These are phyloP conservation scores for Anoura caudifer DNA, from an alignment of 2,113 vertebrate species.

Conservation along the genomic window DNA sequence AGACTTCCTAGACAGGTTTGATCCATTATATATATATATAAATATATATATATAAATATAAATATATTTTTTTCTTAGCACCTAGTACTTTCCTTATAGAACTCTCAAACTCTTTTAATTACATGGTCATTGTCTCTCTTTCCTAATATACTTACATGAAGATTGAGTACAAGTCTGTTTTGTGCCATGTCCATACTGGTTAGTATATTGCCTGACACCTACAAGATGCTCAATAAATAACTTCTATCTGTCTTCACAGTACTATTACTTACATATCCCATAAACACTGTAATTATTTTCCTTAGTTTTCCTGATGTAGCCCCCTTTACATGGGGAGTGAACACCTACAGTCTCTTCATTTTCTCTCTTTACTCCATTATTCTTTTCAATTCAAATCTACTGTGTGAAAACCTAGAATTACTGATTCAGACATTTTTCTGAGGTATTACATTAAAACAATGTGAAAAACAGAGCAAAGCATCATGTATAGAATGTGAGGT, in stretches of 20 bases:
- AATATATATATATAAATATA: too few relatives aligned
- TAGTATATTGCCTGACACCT: not conserved
- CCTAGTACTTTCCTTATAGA: not conserved
- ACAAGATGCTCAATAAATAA: not conserved
- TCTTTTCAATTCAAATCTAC: not conserved
- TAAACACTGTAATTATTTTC: not conserved
- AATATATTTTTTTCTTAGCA: not conserved
- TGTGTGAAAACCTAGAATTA: not conserved
- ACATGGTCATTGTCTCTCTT: not conserved
- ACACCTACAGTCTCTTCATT: not conserved
- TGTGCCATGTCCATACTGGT: not conserved
- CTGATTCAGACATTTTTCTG: not conserved
- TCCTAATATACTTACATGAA: not conserved
- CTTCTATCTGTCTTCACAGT: not conserved
- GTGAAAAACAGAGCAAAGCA: not conserved
- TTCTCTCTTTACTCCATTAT: not conserved
- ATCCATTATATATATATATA: not conserved
- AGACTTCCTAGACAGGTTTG: not conserved
- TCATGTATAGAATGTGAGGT: not conserved
- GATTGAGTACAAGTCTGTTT: not conserved
- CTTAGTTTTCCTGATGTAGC: not conserved
- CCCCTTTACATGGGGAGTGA: not conserved
- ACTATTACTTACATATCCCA: not conserved
- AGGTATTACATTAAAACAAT: not conserved
- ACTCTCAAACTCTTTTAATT: not conserved